A percentile compares a stretch with the other conserved stretches of the same genome.
Conservation (phyloP, 2,888 invertebrate genomes). For the Eucera pruinosa region DNA sequence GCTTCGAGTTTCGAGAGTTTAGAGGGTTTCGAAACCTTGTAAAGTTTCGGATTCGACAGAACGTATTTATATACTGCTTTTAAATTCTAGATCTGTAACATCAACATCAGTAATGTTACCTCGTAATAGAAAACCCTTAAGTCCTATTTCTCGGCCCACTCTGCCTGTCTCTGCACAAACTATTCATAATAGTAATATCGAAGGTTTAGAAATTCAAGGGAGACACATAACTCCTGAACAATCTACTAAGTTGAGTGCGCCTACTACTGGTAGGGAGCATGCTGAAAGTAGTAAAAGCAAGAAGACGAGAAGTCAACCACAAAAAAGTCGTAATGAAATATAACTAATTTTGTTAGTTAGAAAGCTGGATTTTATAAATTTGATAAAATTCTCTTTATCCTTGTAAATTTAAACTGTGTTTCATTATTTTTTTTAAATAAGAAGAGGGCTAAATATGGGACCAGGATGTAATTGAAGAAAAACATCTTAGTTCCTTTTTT, state of each 20-base stretch:
- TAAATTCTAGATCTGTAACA: slow-evolving; percentile 64
- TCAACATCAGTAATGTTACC: slow-evolving; percentile 67
- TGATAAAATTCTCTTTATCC: slow-evolving; percentile 2
- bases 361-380: slow-evolving; percentile 10
- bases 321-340: slow-evolving; percentile 40
- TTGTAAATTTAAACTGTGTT: slow-evolving; percentile 14
- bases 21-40: no score
- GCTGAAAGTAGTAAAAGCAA: slow-evolving; percentile 59
- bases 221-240: slow-evolving; percentile 71
- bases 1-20: no score
- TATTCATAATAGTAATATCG: slow-evolving; percentile 51
- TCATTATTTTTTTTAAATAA: slow-evolving; percentile 10
- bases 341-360: slow-evolving; percentile 4
- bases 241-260: slow-evolving; percentile 64
- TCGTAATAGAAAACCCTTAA: slow-evolving; percentile 75
- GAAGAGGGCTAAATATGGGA: not conserved
- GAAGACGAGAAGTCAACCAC: slow-evolving; percentile 60
- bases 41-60: no score
- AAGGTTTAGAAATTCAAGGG: slow-evolving; percentile 75
- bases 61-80: slow-evolving; percentile 10
- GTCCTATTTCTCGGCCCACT: slow-evolving; percentile 74
- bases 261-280: slow-evolving; percentile 65
- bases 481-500: not conserved
- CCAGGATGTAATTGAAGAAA: not conserved
- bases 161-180: slow-evolving; percentile 67